Conservation (phyloP, 2,113 vertebrate species). For the Nanorana parkeri region DNA sequence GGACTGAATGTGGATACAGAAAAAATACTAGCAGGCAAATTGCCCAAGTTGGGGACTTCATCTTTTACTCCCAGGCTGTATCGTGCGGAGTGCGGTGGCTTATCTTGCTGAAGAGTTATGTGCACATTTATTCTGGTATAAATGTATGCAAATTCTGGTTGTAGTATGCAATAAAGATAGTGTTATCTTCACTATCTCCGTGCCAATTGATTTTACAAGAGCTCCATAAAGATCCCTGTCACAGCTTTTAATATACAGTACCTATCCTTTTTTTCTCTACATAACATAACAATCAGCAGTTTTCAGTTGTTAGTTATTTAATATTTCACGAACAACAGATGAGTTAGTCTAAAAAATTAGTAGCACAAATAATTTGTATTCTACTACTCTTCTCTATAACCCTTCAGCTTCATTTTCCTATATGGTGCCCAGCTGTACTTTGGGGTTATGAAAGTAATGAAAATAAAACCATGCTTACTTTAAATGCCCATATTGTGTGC, state of each 20-base stretch:
- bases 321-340: no score
- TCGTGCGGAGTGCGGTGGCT: not conserved
- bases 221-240: not conserved
- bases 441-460: no score
- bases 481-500: no score
- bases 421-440: no score
- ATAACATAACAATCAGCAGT: no score
- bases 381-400: no score
- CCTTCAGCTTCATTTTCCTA: no score
- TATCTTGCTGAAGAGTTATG: not conserved
- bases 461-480: no score
- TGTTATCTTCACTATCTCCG: slow-evolving; percentile 22
- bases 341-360: no score
- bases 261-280: no score
- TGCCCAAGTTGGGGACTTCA: slow-evolving; percentile 10
- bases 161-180: slow-evolving; percentile 30
- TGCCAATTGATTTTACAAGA: slow-evolving; percentile 4
- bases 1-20: not conserved
- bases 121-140: slow-evolving; percentile 7
- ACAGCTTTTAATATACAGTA: not conserved
- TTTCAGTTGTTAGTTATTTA: no score
- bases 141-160: not conserved
- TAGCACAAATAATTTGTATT: no score
- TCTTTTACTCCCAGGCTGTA: not conserved
- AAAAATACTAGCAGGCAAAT: slow-evolving; percentile 18